Evolutionary conservation across 2,113 vertebrate genomes (phyloP), one percentile per base, ranked within the genome.

Genomic region (Sprattus sprattus): DNA sequence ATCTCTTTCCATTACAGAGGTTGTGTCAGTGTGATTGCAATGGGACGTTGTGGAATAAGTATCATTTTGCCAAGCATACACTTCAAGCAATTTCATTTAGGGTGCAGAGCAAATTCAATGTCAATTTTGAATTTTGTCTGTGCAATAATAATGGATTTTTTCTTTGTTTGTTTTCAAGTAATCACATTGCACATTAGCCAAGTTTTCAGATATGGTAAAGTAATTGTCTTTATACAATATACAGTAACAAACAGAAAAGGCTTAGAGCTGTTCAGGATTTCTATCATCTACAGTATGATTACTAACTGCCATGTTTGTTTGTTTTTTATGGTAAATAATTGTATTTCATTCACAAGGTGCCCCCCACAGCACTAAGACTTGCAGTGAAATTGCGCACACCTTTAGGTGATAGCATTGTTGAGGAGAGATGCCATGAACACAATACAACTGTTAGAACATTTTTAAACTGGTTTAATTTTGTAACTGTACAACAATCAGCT

Each of bases 241-340:
- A 71, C 15, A 71, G 54, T 71, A 71, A 71, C 64, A 71, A 32
- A 71, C 15, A 71, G 54, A 71, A 32, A 71, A 71, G 64, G 64
- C 64, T 78, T 32, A 78, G 13, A 78, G 71, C 2, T 78, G 25
- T 78, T 78, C 28, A 32, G 39, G 71, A 32, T 78, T 32, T 78
- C 71, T 78, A 16, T 78, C 71, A 78, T 39, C 28, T 78, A 32
- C 71, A 78, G 28, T 78, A 78, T 39, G 71, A 78, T 78, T 78
- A 78, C 71, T 78, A 78, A 78, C 71, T 78, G 71, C 71, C 71
- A 78, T 39, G 16, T 78, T 39, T 78, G 71, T 78, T 78, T 78
- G 71, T 78, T 44, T 78, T 78, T 39, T 78, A 28, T 78, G 71
- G 71, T 78, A 39, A 78, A 32, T 78, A 39, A 78, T 13, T 28